A percentile compares a stretch with the other conserved stretches of the same genome.
Evolutionary conservation across 2,888 invertebrate species (phyloP).

Genomic region (Ischnus inquisitorius): DNA sequence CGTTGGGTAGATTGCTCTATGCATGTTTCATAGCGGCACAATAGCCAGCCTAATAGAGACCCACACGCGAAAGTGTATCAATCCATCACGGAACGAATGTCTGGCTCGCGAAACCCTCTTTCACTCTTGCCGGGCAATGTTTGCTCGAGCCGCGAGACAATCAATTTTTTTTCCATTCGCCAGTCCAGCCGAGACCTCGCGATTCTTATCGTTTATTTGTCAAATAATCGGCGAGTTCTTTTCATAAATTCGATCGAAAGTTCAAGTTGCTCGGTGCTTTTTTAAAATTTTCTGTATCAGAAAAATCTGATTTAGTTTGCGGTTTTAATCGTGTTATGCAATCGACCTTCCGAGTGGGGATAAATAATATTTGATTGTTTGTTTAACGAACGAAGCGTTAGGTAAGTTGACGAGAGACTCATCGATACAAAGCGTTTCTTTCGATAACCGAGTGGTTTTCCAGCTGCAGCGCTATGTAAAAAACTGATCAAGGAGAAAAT

Average conservation of each 20-base stretch:
- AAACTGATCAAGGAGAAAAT: conserved; percentile 20
- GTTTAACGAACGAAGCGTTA: conserved; percentile 38
- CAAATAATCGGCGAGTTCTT: not conserved
- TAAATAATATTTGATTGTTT: conserved; percentile 25
- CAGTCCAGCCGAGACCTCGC: not conserved
- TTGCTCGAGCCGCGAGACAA: conserved; percentile 5
- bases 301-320: too few relatives aligned
- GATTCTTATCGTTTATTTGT: not conserved
- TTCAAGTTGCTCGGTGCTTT: not conserved
- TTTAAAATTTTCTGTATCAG: too few relatives aligned
- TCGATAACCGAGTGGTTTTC: conserved; percentile 43
- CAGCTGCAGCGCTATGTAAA: conserved; percentile 45
- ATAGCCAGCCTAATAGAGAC: not conserved
- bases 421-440: conserved; percentile 46
- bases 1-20: conserved; percentile 1
- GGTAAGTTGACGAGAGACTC: conserved; percentile 46
- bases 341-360: not conserved
- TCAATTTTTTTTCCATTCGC: not conserved
- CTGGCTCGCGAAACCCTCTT: not conserved
- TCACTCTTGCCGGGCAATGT: not conserved
- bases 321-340: too few relatives aligned
- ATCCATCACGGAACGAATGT: conserved; percentile 3
- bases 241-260: not conserved
- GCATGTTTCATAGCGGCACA: not conserved
- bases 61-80: conserved; percentile 3